Conservation (phyloP, 2,113 vertebrate genomes). For the Manacus vitellinus region DNA sequence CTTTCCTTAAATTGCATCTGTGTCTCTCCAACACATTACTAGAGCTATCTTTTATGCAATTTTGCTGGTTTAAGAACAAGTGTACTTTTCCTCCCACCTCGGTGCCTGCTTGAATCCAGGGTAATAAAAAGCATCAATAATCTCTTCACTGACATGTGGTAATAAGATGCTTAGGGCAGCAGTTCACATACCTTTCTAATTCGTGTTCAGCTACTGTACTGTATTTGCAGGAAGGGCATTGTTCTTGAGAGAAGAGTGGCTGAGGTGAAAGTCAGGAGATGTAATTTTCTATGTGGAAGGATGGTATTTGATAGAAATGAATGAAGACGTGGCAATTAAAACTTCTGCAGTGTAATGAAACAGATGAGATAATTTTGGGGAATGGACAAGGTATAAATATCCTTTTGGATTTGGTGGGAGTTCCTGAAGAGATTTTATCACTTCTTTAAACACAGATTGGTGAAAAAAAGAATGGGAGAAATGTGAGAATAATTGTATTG, state of each 20-base stretch:
- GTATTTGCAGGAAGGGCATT: background rate
- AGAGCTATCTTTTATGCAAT: background rate
- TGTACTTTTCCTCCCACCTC: background rate
- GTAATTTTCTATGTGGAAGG: background rate
- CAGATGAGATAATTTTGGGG: background rate
- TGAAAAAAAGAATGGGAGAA: background rate
- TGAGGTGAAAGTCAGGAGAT: background rate
- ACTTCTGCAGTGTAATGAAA: background rate
- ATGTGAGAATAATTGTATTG: background rate
- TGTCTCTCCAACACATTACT: background rate
- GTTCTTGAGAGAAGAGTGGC: background rate
- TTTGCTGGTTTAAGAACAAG: background rate
- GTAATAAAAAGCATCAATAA: background rate
- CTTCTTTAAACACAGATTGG: background rate
- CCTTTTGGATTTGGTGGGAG: background rate
- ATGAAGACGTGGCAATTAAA: background rate
- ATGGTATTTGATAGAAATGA: background rate
- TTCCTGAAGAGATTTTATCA: background rate
- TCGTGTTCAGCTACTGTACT: background rate
- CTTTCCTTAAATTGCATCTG: background rate
- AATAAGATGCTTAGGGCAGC: background rate
- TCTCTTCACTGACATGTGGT: background rate
- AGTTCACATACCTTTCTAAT: background rate
- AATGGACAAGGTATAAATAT: background rate
- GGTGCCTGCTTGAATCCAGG: background rate